Evolutionary conservation across 1,140 invertebrate genomes (phyloP).

Genomic region (Apocrypta bakeri): DNA sequence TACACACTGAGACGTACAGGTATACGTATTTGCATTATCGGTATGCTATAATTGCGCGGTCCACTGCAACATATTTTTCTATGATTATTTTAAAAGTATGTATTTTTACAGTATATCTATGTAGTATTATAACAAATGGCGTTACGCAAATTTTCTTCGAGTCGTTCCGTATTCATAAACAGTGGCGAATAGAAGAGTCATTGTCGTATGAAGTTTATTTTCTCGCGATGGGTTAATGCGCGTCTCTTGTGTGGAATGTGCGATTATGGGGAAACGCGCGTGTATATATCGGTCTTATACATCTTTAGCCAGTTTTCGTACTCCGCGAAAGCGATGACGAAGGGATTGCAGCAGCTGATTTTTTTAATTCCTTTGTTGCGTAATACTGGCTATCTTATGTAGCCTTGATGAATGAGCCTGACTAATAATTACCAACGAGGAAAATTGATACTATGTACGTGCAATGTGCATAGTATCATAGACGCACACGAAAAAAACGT

Average conservation of each 20-base stretch:
- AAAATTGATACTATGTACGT: no score
- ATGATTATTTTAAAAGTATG: constrained; percentile 4
- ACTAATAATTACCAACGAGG: no score
- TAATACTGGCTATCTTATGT: constrained; percentile 6
- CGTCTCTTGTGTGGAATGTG: background rate
- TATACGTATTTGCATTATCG: constrained; percentile 27
- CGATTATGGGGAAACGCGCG: background rate
- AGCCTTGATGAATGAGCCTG: no score
- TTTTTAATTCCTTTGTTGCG: constrained; percentile 37
- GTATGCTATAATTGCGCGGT: constrained; percentile 17
- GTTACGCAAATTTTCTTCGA: constrained; percentile 11
- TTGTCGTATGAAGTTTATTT: background rate
- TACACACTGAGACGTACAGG: no score
- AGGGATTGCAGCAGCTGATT: constrained; percentile 28
- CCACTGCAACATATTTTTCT: background rate
- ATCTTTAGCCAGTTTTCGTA: background rate
- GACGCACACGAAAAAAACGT: background rate
- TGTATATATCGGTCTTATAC: background rate
- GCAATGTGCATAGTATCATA: no score
- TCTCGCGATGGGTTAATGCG: background rate
- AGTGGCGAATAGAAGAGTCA: background rate
- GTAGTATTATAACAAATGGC: background rate
- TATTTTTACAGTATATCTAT: no score
- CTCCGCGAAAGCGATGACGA: background rate
- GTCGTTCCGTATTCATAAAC: background rate